Percentiles rank a stretch among this genome's conserved stretches.
Conservation (phyloP, 2,888 invertebrate genomes). For the Hesperia comma region DNA sequence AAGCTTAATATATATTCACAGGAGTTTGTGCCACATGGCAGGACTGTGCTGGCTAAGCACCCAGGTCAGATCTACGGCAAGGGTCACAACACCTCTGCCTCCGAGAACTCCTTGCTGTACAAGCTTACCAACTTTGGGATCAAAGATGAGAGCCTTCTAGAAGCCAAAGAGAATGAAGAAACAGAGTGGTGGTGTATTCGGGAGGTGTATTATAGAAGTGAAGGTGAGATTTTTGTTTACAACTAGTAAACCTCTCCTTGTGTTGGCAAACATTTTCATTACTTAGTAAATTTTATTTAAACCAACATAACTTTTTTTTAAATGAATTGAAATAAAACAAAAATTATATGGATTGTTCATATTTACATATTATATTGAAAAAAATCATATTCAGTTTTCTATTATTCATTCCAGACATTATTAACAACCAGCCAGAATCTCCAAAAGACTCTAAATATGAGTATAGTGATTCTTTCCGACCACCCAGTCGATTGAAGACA, state of each 20-base stretch:
- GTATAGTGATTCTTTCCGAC: constrained; percentile 69
- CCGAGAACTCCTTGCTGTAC: constrained; percentile 87
- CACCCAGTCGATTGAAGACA: constrained; percentile 69
- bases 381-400: neutral
- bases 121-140: constrained; percentile 91
- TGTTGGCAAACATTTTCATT: too few relatives aligned
- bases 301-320: too few relatives aligned
- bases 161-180: constrained; percentile 82
- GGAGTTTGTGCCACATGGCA: constrained; percentile 95
- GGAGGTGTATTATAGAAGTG: constrained; percentile 67
- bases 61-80: constrained; percentile 87
- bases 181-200: constrained; percentile 81
- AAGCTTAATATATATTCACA: constrained; percentile 54
- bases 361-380: too few relatives aligned
- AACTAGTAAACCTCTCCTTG: too few relatives aligned
- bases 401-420: constrained; percentile 55
- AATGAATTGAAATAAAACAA: too few relatives aligned
- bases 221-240: constrained; percentile 57
- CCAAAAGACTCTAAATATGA: constrained; percentile 67
- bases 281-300: too few relatives aligned
- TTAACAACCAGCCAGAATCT: constrained; percentile 57
- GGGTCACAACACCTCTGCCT: constrained; percentile 73
- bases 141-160: constrained; percentile 85
- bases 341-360: too few relatives aligned
- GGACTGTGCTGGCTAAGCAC: constrained; percentile 90